These are phyloP conservation scores for Leptobrachium leishanense DNA, from an alignment of 2,113 vertebrate genomes.

Conservation along the genomic window DNA sequence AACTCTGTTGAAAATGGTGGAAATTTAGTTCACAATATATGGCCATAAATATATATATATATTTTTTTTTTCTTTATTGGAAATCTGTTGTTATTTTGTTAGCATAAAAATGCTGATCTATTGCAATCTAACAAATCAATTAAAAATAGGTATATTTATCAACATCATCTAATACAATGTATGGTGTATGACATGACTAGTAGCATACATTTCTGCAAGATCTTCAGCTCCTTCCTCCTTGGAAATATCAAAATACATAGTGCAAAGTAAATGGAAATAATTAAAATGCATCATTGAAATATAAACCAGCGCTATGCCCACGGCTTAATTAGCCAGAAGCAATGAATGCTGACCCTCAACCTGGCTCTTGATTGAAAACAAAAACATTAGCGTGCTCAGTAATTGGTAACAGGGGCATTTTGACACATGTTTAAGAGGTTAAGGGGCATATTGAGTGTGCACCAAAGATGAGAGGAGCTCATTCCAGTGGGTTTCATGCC, in stretches of 20 bases:
- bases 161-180: too few species aligned
- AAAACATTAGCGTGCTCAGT: slow-evolving; percentile 1
- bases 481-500: not conserved
- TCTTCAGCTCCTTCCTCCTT: not conserved
- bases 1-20: too few species aligned
- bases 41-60: too few species aligned
- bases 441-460: not conserved
- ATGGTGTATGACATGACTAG: too few species aligned
- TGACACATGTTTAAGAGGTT: not conserved
- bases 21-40: too few species aligned
- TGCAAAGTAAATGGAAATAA: not conserved
- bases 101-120: too few species aligned
- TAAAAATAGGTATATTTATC: too few species aligned
- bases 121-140: too few species aligned
- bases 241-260: not conserved
- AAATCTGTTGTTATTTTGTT: too few species aligned
- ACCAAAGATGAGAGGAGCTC: not conserved
- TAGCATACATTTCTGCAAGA: not conserved
- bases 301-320: not conserved
- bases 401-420: not conserved
- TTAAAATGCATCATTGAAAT: not conserved
- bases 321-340: not conserved
- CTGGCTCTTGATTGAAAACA: not conserved
- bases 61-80: too few species aligned
- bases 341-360: slow-evolving; percentile 5